These are phyloP conservation scores for Sciaenops ocellatus DNA, from an alignment of 2,797 vertebrate genomes.

Conservation along the genomic window DNA sequence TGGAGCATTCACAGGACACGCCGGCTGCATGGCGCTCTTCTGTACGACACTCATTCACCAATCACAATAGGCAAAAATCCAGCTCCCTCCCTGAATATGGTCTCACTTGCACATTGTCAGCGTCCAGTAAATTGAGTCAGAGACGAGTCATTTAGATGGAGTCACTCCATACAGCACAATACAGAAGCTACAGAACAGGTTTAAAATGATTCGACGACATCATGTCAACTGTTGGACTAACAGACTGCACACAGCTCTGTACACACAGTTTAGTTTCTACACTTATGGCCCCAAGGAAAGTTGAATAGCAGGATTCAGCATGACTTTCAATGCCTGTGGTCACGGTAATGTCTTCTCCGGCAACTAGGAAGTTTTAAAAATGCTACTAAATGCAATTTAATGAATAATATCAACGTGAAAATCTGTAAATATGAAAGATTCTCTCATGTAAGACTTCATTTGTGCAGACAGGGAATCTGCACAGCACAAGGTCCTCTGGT, in stretches of 20 bases:
- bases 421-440: background rate
- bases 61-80: constrained; percentile 73
- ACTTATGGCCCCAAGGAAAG: constrained; percentile 20
- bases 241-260: constrained; percentile 30
- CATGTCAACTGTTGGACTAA: constrained; percentile 57
- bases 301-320: constrained; percentile 21
- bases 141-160: constrained; percentile 70
- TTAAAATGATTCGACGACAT: constrained; percentile 64
- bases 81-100: constrained; percentile 64
- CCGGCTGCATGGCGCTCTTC: constrained; percentile 37
- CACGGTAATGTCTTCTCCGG: background rate
- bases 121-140: constrained; percentile 76
- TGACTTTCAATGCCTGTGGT: constrained; percentile 25
- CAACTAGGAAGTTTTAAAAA: constrained; percentile 9
- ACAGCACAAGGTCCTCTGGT: background rate
- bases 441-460: constrained; percentile 4
- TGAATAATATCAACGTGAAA: constrained; percentile 22
- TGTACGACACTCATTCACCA: constrained; percentile 63
- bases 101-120: constrained; percentile 69
- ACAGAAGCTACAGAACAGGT: constrained; percentile 61
- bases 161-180: constrained; percentile 56
- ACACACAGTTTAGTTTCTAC: constrained; percentile 32
- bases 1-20: constrained; percentile 56
- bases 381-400: constrained; percentile 16
- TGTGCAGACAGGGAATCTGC: constrained; percentile 6